Evolutionary conservation across 2,888 invertebrate species (phyloP).

Genomic region (Drosophila subsilvestris): DNA sequence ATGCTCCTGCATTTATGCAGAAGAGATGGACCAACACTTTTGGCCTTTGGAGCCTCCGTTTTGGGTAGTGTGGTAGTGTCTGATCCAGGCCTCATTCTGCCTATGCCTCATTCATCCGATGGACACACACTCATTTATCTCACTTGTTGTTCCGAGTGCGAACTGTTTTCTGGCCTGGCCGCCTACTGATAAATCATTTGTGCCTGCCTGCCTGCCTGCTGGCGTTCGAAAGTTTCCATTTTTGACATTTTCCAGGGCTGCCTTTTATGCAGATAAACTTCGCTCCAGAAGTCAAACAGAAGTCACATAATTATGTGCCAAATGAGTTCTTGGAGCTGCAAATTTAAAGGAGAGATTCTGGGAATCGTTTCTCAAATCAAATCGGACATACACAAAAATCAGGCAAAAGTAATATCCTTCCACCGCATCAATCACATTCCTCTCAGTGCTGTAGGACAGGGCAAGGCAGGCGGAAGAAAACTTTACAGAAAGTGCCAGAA

Average conservation of each 20-base stretch:
- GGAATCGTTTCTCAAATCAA: not conserved
- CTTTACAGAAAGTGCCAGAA: slow-evolving; percentile 1
- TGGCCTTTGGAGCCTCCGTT: slow-evolving; percentile 14
- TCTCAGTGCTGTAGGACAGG: not conserved
- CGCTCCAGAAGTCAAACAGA: not conserved
- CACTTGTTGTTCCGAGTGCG: slow-evolving; percentile 50
- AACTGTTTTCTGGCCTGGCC: not conserved
- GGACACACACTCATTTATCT: slow-evolving; percentile 52
- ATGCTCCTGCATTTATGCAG: slow-evolving; percentile 67
- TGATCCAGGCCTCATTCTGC: slow-evolving; percentile 13
- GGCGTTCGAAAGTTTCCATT: not conserved
- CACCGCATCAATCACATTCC: not conserved
- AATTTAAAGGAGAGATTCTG: not conserved
- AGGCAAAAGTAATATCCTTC: not conserved
- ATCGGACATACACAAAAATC: not conserved
- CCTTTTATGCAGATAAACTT: not conserved
- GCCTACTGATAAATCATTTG: not conserved
- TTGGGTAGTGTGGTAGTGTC: not conserved
- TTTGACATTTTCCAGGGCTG: not conserved
- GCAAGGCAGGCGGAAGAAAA: not conserved
- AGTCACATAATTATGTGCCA: not conserved
- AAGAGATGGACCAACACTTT: slow-evolving; percentile 58
- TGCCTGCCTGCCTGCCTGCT: not conserved
- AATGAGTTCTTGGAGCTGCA: not conserved
- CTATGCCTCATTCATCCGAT: not conserved